Evolutionary conservation across 2,113 vertebrate species (phyloP).

Genomic region (Dendrocopos noguchii): DNA sequence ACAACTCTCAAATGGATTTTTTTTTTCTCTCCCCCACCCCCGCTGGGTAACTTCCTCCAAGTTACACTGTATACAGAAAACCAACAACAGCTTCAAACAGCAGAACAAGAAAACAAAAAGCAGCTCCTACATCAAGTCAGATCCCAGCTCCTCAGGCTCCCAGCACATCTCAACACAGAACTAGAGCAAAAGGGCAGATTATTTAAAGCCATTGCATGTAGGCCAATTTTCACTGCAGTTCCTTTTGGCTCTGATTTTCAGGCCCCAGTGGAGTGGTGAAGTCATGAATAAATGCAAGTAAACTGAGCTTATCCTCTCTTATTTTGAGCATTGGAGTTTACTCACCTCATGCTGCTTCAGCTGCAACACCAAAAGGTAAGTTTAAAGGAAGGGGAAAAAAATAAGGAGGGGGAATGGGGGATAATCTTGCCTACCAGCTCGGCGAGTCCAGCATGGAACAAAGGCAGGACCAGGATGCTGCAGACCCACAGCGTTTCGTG

Average conservation of each 20-base stretch:
- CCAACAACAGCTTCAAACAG: constrained; percentile 11
- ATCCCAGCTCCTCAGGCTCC: constrained; percentile 50
- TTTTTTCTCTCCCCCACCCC: neutral
- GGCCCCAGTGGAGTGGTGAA: constrained; percentile 68
- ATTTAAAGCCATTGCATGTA: constrained; percentile 69
- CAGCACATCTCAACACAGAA: constrained; percentile 53
- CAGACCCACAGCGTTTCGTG: neutral
- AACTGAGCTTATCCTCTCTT: constrained; percentile 70
- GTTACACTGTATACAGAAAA: neutral
- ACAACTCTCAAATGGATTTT: neutral
- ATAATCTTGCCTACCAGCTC: neutral
- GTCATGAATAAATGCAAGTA: constrained; percentile 74
- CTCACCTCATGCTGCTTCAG: constrained; percentile 65
- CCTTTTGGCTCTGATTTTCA: constrained; percentile 70
- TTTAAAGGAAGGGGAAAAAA: constrained; percentile 28
- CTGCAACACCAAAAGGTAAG: constrained; percentile 59
- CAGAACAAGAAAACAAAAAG: constrained; percentile 37
- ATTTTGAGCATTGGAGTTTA: constrained; percentile 68
- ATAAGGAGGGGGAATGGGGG: neutral
- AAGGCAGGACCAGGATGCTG: neutral
- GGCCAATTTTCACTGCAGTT: constrained; percentile 69
- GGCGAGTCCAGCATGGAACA: neutral
- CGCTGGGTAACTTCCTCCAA: neutral
- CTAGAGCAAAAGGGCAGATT: constrained; percentile 69
- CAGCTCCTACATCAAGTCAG: constrained; percentile 32